A percentile compares a stretch with the other conserved stretches of the same genome.
These are phyloP conservation scores for Zaprionus capensis DNA, from an alignment of 1,140 invertebrate genomes.

Conservation along the genomic window DNA sequence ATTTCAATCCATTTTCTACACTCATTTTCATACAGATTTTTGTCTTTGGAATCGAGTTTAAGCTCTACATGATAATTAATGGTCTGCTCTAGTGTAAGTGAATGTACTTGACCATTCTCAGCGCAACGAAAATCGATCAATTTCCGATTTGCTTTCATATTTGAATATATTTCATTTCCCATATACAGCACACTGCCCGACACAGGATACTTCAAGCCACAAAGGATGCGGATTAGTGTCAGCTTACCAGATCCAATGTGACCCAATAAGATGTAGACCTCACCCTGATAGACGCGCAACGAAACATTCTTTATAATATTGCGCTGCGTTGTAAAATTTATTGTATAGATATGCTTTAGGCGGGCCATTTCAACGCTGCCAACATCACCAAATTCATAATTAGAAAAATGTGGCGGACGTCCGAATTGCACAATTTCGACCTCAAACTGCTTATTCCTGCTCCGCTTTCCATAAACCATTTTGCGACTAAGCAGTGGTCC, in stretches of 20 bases:
- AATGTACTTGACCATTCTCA: conserved; percentile 50
- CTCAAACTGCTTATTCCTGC: neutral
- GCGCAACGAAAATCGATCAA: conserved; percentile 57
- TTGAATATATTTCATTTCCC: conserved; percentile 34
- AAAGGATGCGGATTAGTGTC: conserved; percentile 91
- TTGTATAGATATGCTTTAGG: conserved; percentile 54
- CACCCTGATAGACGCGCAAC: conserved; percentile 88
- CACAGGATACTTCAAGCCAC: conserved; percentile 88
- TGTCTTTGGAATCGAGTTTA: conserved; percentile 23
- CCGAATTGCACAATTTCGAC: conserved; percentile 15
- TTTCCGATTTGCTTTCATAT: neutral
- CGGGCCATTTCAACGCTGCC: conserved; percentile 56
- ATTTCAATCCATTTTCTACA: conserved; percentile 56
- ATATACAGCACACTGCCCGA: conserved; percentile 39
- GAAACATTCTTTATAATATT: conserved; percentile 89
- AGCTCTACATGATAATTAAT: conserved; percentile 61
- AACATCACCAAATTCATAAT: conserved; percentile 68
- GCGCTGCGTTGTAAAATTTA: conserved; percentile 32
- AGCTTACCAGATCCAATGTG: conserved; percentile 90
- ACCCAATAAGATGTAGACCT: conserved; percentile 89
- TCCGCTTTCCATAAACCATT: conserved; percentile 25
- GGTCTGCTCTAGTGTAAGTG: conserved; percentile 65
- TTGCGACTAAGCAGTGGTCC: conserved; percentile 55
- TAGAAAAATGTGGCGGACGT: conserved; percentile 47
- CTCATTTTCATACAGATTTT: conserved; percentile 46